These are phyloP conservation scores for Sitophilus oryzae DNA, from an alignment of 1,140 invertebrate genomes.

Conservation along the genomic window DNA sequence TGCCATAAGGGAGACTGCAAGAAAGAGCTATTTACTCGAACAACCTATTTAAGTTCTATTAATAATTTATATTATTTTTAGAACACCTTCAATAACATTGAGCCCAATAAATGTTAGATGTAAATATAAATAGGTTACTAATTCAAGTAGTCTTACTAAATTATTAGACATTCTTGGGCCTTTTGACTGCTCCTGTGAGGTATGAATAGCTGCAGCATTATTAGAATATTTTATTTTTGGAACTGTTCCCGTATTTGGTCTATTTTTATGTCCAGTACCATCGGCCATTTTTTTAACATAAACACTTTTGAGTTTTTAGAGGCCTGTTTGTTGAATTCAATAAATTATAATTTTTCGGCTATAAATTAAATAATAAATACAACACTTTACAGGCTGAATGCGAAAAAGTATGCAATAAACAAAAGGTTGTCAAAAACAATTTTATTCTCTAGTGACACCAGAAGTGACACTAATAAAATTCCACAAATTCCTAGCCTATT, in stretches of 20 bases:
- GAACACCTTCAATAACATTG: conserved; percentile 18
- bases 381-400: too few species aligned
- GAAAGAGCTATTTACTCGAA: conserved; percentile 20
- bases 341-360: too few species aligned
- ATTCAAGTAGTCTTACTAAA: conserved; percentile 33
- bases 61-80: conserved; percentile 33
- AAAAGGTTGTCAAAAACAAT: too few species aligned
- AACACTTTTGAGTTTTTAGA: too few species aligned
- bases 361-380: too few species aligned
- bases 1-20: conserved; percentile 25
- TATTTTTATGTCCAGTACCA: conserved; percentile 37
- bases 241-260: conserved; percentile 41
- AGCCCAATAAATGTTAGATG: background rate
- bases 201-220: conserved; percentile 31
- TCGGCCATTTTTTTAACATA: conserved; percentile 38
- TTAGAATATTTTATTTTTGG: conserved; percentile 43
- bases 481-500: too few species aligned
- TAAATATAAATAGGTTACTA: conserved; percentile 7
- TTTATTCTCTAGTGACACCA: too few species aligned
- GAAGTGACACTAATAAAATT: too few species aligned
- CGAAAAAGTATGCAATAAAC: too few species aligned
- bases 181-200: conserved; percentile 30
- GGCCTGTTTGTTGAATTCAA: too few species aligned
- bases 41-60: conserved; percentile 12
- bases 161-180: conserved; percentile 35